Evolutionary conservation across 2,797 vertebrate genomes (phyloP), one percentile per base, ranked within the genome.

Genomic region (Gadopsis bispinosus): DNA sequence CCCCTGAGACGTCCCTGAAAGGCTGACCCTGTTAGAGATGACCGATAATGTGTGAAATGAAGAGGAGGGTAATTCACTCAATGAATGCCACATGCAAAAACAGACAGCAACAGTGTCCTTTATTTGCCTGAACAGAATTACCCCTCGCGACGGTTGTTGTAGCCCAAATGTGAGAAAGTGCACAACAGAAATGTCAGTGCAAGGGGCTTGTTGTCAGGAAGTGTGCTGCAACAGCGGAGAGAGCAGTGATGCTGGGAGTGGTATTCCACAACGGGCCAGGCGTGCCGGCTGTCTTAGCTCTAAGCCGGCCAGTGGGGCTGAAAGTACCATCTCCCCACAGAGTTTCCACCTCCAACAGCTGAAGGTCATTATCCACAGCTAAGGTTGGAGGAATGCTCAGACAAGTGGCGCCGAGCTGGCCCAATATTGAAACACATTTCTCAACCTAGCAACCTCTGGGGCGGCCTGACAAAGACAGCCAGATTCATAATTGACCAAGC

Each of bases 261-360:
- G 80, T 84, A 75, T 93, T 86, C 87, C 87, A 81, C 87, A 78
- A 72, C 78, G 56, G 88, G 91, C 81, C 87, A 41, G 84, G 89
- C 88, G 80, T 91, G 88, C 86, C 89, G 79, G 84, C 75, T 74
- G 86, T 88, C 88, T 93, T 89, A 88, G 81, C 81, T 75, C n/a
- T 93, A 90, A 93, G 85, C 89, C 60, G 6, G 26, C 72, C 84
- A 53, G 75, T 73, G 83, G 76, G 82, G 69, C 83, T 77, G 85
- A 91, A 79, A 91, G 86, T 58, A 86, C 82, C 80, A 77, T 89
- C 90, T 93, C 89, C 86, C 91, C 0, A 22, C 81, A 86, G 86
- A 89, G 76, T 92, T 92, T 93, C 91, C 89, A 90, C 89, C 86
- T 90, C 91, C 86, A 92, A 94, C 95, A 95, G 94, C 94, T 95